Evolutionary conservation across 2,797 vertebrate species (phyloP), one percentile per base, ranked within the genome.

Genomic region (Stomatorhinus walkeri): DNA sequence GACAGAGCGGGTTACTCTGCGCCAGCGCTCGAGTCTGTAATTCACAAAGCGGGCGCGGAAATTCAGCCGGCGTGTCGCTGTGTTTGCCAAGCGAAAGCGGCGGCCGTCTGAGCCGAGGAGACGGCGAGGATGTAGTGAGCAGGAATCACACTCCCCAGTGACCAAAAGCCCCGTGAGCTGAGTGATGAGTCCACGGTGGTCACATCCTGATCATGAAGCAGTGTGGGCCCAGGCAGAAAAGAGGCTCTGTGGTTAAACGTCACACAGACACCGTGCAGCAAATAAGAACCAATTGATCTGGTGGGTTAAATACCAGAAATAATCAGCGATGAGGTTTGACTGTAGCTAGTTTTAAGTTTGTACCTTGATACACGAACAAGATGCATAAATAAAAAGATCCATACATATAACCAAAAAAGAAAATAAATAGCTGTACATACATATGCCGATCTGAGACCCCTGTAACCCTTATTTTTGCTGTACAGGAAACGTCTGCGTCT

Each of bases 1-100:
- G 89, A 89, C 85, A 89, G 76, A 49, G 87, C 87, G 32, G 64
- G 59, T 61, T 61, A 89, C 88, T 89, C 90, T 28, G 79, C 89
- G 88, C 56, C 10, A 22, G 32, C 6, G 72, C 59, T 32, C 43
- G 76, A 59, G 24, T 48, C 79, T 46, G 64, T 85, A 85, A 84
- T 84, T 85, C 88, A 48, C 76, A 56, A 61, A 85, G 32, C 79
- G 43, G 16, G 52, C 88, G 9, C 36, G 48, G 84, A 86, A 88
- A 88, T 64, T 64, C 87, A 46, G 56, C 56, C 56, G 40, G 36
- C 56, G 87, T 46, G 56, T 64, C 24, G 40, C 22, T 14, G 56
- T 24, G 59, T 48, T 22, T 85, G 79, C 54, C 76, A 61, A 40
- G 54, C 32, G 14, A 28, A 54, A 56, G 88, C 22, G 12, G 28